Conservation (phyloP, 2,888 invertebrate genomes). For the Xanthorhoe spadicearia region DNA sequence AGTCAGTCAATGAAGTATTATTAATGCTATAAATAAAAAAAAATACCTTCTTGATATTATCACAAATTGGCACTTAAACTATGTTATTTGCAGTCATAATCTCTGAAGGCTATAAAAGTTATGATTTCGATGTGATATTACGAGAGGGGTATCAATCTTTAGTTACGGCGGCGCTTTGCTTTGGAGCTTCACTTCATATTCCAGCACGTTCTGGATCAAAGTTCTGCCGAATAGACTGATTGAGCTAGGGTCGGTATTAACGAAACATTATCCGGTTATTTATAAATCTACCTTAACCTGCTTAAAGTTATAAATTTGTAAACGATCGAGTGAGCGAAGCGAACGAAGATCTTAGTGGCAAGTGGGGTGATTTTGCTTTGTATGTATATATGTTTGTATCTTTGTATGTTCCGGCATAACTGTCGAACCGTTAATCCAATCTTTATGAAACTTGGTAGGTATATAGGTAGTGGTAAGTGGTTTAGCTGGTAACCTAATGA, state of each 20-base stretch:
- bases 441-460: too few species aligned
- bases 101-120: constrained; percentile 32
- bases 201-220: constrained; percentile 43
- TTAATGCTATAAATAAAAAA: background rate
- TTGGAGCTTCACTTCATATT: constrained; percentile 39
- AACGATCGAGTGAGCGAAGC: too few species aligned
- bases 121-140: constrained; percentile 35
- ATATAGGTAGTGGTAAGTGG: too few species aligned
- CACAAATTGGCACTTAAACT: background rate
- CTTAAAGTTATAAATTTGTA: background rate
- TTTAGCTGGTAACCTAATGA: too few species aligned
- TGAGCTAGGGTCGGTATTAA: constrained; percentile 35
- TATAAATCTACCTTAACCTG: constrained; percentile 5
- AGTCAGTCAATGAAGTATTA: background rate
- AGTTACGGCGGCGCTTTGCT: constrained; percentile 36
- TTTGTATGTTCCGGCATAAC: too few species aligned
- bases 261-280: constrained; percentile 37
- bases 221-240: constrained; percentile 41
- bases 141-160: constrained; percentile 44
- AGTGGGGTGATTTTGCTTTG: too few species aligned
- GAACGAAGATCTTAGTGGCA: too few species aligned
- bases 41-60: background rate
- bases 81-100: constrained; percentile 8
- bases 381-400: too few species aligned
- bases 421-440: too few species aligned